Evolutionary conservation across 2,797 vertebrate species (phyloP).

Genomic region (Macrochelys suwanniensis): DNA sequence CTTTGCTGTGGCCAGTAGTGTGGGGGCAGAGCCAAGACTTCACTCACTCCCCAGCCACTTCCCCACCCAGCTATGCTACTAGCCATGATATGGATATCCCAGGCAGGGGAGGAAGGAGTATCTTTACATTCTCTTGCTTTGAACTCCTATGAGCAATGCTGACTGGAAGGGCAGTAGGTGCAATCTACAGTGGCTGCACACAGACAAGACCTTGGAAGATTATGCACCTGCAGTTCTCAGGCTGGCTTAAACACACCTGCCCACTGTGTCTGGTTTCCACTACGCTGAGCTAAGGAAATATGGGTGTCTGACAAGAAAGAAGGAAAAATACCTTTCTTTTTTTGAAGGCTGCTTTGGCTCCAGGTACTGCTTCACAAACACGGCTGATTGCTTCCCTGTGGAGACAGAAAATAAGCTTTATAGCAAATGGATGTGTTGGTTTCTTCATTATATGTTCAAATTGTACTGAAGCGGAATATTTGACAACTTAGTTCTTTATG

Average conservation of each 20-base stretch:
- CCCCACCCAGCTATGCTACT: not conserved
- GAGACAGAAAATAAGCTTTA: conserved; percentile 68
- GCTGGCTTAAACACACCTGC: conserved; percentile 23
- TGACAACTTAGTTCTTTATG: not conserved
- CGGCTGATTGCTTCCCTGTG: conserved; percentile 96
- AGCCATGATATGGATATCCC: not conserved
- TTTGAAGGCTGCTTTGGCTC: conserved; percentile 94
- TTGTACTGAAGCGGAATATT: not conserved
- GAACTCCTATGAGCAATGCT: not conserved
- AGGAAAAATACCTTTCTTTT: conserved; percentile 93
- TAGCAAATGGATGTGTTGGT: conserved; percentile 21
- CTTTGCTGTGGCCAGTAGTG: not conserved
- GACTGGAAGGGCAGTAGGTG: not conserved
- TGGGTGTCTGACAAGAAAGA: not conserved
- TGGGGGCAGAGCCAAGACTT: not conserved
- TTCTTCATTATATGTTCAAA: conserved; percentile 25
- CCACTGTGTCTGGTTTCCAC: not conserved
- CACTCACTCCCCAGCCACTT: not conserved
- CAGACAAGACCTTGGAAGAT: conserved; percentile 9
- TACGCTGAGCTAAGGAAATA: conserved; percentile 32
- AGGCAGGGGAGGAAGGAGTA: not conserved
- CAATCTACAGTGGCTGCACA: not conserved
- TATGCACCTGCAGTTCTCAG: conserved; percentile 20
- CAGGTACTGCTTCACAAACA: conserved; percentile 95
- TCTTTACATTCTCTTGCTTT: not conserved